A percentile compares a stretch with the other conserved stretches of the same genome.
phyloP scores from a whole-genome alignment of 2,888 invertebrate species.

The Stegana nigrithorax region DNA sequence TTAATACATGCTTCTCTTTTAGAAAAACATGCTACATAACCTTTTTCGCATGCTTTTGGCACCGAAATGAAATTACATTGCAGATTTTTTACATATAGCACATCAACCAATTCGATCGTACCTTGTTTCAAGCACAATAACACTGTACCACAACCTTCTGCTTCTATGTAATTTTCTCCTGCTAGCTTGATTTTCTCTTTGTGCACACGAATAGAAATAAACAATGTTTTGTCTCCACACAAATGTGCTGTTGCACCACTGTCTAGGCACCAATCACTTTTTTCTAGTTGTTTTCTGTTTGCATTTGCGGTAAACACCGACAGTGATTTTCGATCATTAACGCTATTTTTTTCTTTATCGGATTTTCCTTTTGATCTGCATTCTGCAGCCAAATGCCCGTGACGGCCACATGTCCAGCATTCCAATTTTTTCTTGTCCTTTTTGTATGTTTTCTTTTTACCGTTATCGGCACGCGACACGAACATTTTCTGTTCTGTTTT shows the following conservation, averaged over 20 bases:
- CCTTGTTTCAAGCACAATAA: no score
- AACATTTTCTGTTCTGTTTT: not conserved
- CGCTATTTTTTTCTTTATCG: not conserved
- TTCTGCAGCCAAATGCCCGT: constrained; percentile 18
- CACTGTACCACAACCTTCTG: no score
- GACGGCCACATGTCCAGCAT: constrained; percentile 20
- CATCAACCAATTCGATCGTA: no score
- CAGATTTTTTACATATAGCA: no score
- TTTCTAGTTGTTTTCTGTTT: constrained; percentile 7
- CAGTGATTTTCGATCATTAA: not conserved
- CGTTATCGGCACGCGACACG: not conserved
- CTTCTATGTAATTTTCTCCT: no score
- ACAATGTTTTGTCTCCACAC: constrained; percentile 21
- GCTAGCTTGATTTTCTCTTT: no score
- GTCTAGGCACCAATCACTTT: constrained; percentile 30
- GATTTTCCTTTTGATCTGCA: not conserved
- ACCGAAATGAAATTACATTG: no score
- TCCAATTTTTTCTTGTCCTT: not conserved
- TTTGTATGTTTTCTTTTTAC: no score
- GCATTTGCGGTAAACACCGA: not conserved
- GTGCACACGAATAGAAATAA: not conserved
- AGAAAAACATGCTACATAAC: no score
- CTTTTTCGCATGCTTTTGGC: no score
- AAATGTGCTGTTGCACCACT: constrained; percentile 34
- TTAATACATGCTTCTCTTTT: no score